Conservation (phyloP, 2,797 vertebrate genomes). For the Microtus californicus region DNA sequence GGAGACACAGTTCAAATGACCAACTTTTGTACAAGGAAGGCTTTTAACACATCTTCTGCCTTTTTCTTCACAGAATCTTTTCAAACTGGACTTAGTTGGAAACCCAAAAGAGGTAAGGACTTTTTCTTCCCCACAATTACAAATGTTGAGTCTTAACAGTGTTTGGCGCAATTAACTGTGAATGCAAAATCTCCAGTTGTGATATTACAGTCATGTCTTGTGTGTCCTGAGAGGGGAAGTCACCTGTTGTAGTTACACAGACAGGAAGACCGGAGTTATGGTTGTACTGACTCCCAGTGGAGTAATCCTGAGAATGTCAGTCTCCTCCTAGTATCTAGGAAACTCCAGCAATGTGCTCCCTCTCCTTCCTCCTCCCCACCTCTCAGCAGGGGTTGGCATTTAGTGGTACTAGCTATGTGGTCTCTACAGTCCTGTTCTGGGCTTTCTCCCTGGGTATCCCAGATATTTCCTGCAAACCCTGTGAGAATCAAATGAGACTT, state of each 20-base stretch:
- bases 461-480: background rate
- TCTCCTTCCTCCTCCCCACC: background rate
- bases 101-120: slow-evolving; percentile 75
- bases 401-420: background rate
- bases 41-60: background rate
- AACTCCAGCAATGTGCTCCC: rapidly evolving
- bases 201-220: background rate
- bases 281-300: too few species aligned
- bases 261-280: rapidly evolving
- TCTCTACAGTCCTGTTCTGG: background rate
- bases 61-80: slow-evolving; percentile 71
- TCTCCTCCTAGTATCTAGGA: background rate
- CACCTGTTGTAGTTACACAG: background rate
- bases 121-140: background rate
- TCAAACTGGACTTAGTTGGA: background rate
- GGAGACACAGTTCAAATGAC: background rate
- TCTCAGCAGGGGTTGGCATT: background rate
- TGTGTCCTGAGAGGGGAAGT: background rate
- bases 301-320: background rate
- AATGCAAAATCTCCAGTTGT: background rate
- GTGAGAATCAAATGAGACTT: background rate
- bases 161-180: background rate
- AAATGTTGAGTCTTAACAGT: background rate
- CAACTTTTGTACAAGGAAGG: background rate
- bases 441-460: background rate